Evolutionary conservation across 2,888 invertebrate genomes (phyloP).

Genomic region (Heliconius sara): DNA sequence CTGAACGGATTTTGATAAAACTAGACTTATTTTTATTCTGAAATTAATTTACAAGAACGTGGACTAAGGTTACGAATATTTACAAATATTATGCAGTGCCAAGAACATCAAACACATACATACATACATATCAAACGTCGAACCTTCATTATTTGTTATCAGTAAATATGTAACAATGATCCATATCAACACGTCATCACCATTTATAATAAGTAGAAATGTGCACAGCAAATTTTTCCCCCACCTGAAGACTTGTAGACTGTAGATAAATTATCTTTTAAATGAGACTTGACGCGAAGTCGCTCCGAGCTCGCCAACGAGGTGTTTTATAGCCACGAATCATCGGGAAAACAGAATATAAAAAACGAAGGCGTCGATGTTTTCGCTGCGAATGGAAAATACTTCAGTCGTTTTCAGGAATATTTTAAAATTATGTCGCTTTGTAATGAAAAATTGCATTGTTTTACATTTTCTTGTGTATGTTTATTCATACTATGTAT

Average conservation of each 20-base stretch:
- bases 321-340: conserved; percentile 8
- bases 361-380: not conserved
- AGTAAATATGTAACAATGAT: not conserved
- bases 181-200: not conserved
- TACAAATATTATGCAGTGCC: too few species aligned
- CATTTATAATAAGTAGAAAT: conserved; percentile 2
- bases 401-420: not conserved
- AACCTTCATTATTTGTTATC: not conserved
- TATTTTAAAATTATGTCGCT: not conserved
- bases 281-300: conserved; percentile 1
- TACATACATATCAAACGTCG: not conserved
- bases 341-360: not conserved
- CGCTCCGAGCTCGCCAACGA: not conserved
- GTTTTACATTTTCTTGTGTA: not conserved
- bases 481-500: too few species aligned
- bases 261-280: not conserved
- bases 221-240: not conserved
- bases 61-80: too few species aligned
- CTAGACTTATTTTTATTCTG: too few species aligned
- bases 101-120: too few species aligned
- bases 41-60: too few species aligned
- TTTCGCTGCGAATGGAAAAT: not conserved
- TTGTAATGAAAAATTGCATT: not conserved
- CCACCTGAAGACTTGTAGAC: not conserved
- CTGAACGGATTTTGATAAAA: too few species aligned